Evolutionary conservation across 2,797 vertebrate species (phyloP).

Genomic region (Onychomys leucogaster): DNA sequence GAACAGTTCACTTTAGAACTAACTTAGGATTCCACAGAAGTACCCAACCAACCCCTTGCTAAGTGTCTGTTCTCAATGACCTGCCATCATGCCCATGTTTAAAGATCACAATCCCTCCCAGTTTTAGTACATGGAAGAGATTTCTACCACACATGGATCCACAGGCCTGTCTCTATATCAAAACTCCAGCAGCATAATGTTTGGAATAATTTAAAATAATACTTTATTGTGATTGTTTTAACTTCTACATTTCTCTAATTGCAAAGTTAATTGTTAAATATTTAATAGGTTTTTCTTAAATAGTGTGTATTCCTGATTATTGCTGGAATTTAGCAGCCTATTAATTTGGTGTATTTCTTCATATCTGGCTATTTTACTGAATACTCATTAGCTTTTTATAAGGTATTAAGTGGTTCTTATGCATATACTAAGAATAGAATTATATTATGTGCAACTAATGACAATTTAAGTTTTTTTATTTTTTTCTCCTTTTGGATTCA

Average conservation of each 20-base stretch:
- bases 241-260: neutral
- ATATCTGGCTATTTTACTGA: constrained; percentile 63
- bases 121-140: fast-evolving
- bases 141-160: neutral
- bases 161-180: neutral
- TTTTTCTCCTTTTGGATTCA: constrained; percentile 35
- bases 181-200: neutral
- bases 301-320: neutral
- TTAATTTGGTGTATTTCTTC: constrained; percentile 70
- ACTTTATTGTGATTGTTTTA: neutral
- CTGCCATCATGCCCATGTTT: no score
- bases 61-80: neutral
- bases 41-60: neutral
- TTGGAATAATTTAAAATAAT: neutral
- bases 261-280: constrained; percentile 30
- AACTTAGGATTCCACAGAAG: neutral
- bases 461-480: constrained; percentile 13
- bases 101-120: fast-evolving
- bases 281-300: constrained; percentile 15
- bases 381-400: constrained; percentile 75
- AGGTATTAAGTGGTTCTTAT: constrained; percentile 69
- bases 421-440: constrained; percentile 61
- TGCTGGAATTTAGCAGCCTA: constrained; percentile 35
- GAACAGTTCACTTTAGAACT: no score
- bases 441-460: constrained; percentile 68